Conservation (phyloP, 2,113 vertebrate genomes). For the Aramus guarauna region DNA sequence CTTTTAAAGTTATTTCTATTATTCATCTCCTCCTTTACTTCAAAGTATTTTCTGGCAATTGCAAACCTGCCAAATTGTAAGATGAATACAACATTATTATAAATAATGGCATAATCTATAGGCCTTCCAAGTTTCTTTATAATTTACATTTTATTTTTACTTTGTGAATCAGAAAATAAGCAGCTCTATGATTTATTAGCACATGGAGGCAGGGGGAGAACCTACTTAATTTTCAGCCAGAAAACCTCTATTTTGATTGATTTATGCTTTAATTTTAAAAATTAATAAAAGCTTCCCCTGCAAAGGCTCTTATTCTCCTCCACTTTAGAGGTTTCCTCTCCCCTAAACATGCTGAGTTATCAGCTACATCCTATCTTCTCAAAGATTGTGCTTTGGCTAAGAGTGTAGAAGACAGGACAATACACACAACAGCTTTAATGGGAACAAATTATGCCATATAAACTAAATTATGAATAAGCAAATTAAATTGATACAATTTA, state of each 20-base stretch:
- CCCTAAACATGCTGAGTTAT: background rate
- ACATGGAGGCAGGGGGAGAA: background rate
- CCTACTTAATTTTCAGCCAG: background rate
- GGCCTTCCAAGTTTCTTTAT: background rate
- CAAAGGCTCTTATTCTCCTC: background rate
- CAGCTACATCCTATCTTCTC: background rate
- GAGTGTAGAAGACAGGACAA: background rate
- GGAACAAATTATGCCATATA: background rate
- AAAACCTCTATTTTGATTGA: background rate
- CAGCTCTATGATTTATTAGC: background rate
- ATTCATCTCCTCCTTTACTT: background rate
- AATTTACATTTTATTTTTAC: background rate
- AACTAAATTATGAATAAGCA: background rate
- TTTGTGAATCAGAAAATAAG: background rate
- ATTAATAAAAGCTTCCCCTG: background rate
- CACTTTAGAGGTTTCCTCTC: background rate
- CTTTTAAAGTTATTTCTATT: background rate
- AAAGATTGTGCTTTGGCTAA: background rate
- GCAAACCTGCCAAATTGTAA: background rate
- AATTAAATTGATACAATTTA: background rate
- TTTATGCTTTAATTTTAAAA: background rate
- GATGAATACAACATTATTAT: background rate
- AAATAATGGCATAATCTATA: background rate
- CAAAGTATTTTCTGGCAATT: background rate
- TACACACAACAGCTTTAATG: background rate